Evolutionary conservation across 2,113 vertebrate genomes (phyloP).

Genomic region (Ifrita kowaldi): DNA sequence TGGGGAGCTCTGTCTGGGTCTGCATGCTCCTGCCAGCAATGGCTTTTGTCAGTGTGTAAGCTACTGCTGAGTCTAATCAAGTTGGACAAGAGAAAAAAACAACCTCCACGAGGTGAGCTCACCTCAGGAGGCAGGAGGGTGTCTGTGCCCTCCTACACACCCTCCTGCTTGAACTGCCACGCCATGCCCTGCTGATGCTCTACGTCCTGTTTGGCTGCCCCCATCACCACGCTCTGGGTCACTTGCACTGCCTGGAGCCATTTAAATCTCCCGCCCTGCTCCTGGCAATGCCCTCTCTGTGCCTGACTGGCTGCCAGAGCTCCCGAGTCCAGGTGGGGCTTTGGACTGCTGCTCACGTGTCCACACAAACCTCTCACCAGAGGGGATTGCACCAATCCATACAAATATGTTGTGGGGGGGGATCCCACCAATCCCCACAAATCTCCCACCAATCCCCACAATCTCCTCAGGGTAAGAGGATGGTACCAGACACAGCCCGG

Average conservation of each 20-base stretch:
- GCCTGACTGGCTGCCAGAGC: background rate
- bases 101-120: background rate
- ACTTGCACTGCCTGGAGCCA: background rate
- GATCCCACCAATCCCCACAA: background rate
- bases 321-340: background rate
- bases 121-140: background rate
- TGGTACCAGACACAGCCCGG: background rate
- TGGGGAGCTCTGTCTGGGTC: background rate
- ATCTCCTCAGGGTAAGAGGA: background rate
- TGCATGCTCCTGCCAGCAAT: background rate
- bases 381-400: background rate
- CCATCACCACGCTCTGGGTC: background rate
- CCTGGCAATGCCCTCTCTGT: background rate
- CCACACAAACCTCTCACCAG: background rate
- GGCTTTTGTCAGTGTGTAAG: background rate
- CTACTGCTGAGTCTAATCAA: background rate
- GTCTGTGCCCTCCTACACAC: background rate
- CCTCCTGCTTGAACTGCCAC: background rate
- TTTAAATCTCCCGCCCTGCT: accelerated
- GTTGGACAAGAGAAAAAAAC: background rate
- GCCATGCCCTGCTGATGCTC: background rate
- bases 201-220: background rate
- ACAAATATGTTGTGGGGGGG: background rate
- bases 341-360: background rate
- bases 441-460: background rate